Base-by-base conservation (phyloP, 2,113 vertebrate species). In the Pantherophis guttatus region DNA sequence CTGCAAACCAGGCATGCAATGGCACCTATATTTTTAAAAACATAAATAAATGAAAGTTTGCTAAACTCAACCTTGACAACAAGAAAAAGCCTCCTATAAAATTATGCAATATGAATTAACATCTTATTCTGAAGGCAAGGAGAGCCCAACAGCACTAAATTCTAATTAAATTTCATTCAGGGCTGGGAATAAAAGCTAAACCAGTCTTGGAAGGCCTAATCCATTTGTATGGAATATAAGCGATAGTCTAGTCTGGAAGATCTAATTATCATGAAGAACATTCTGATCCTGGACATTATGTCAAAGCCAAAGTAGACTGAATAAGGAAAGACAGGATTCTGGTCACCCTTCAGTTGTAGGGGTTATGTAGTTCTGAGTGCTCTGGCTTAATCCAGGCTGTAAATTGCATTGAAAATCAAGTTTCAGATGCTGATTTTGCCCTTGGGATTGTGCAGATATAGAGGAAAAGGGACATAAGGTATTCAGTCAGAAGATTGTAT, bases 161-260 rank as follows among this genome's bases (percentile, higher is more conserved):
- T 91, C 95, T 96, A 96, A 95, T 97, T 95, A 96, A 96, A 96
- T 97, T 97, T 97, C 94, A 95, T 57, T 0, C 86, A 91, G 15
- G 88, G 88, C 52, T 70, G 10, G 52, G 52, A 75, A 93, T 93
- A 94, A 94, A 95, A 90, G 1, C 33, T 90, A 95, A 90, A 55
- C 93, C 93, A 95, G 89, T 94, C 91, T 90, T 0, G 0, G 57
- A 24, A 92, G 44, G 88, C 81, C 87, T 94, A 53, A 70, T 91
- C 91, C n/a, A 0, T 21, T 54, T 54, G 33, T 81, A n/a, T 10
- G 44, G n/a, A 75, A 29, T 54, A 24, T 29, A 70, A 70, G 52
- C 75, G 29, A 87, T 92, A 19, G 29, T 70, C 65, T 70, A 26
- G 29, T 2, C 29, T 87, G 55, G 85, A 91, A 50, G 55, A 91